These are phyloP conservation scores for Platypus cylindrus DNA, from an alignment of 2,888 invertebrate species.

Conservation along the genomic window DNA sequence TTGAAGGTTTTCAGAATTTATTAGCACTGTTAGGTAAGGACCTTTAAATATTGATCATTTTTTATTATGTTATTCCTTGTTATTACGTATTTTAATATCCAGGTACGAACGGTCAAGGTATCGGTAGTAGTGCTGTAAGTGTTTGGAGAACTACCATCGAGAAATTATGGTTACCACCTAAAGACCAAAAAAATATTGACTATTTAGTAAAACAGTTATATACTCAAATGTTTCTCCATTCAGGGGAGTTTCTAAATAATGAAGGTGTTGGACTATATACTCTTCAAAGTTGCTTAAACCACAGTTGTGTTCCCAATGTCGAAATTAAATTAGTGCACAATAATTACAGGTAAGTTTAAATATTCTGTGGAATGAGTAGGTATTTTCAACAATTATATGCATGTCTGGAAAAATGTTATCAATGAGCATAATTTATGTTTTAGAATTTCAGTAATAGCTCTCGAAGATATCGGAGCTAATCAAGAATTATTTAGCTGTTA, in stretches of 20 bases:
- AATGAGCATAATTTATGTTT: constrained; percentile 1
- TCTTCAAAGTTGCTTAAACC: constrained; percentile 83
- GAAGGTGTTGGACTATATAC: constrained; percentile 84
- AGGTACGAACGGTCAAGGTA: constrained; percentile 92
- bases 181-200: constrained; percentile 53
- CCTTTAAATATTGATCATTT: too few relatives aligned
- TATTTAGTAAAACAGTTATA: constrained; percentile 71
- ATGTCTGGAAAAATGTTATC: constrained; percentile 1
- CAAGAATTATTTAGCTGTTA: constrained; percentile 89
- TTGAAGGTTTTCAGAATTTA: constrained; percentile 68
- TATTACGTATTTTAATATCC: not conserved
- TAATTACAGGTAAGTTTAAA: constrained; percentile 46
- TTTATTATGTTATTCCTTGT: too few relatives aligned
- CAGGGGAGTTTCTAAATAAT: constrained; percentile 75
- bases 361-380: too few relatives aligned
- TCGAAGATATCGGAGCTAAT: constrained; percentile 56
- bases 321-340: constrained; percentile 73
- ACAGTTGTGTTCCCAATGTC: constrained; percentile 85
- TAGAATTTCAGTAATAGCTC: constrained; percentile 58
- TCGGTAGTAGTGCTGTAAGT: constrained; percentile 81
- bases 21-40: constrained; percentile 35
- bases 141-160: constrained; percentile 74
- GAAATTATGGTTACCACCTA: constrained; percentile 50
- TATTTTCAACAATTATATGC: not conserved
- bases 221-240: constrained; percentile 62